These are phyloP conservation scores for Thalassophryne amazonica DNA, from an alignment of 2,797 vertebrate genomes.

Conservation along the genomic window DNA sequence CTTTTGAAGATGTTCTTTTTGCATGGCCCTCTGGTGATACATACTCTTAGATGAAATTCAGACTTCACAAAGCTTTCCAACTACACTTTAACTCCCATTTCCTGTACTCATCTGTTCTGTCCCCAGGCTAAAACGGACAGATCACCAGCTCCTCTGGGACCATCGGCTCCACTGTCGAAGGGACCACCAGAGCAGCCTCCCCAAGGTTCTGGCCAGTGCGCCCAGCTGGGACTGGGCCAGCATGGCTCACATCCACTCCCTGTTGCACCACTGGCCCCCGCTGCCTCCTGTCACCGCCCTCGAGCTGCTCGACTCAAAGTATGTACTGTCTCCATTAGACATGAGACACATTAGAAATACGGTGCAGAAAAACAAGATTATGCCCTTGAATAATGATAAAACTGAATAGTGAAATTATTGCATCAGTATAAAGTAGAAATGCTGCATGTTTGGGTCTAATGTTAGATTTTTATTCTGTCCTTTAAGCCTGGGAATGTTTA, in stretches of 20 bases:
- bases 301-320: slow-evolving; percentile 94
- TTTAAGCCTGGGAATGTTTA: no score
- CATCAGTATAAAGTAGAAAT: no score
- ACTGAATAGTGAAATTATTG: no score
- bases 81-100: not conserved
- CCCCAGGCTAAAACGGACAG: slow-evolving; percentile 87
- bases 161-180: slow-evolving; percentile 84
- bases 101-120: not conserved
- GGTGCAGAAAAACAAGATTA: no score
- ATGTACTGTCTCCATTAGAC: slow-evolving; percentile 48
- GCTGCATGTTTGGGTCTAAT: no score
- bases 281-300: slow-evolving; percentile 88
- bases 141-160: slow-evolving; percentile 94
- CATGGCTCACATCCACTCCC: slow-evolving; percentile 87
- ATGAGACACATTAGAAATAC: no score
- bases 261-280: slow-evolving; percentile 87
- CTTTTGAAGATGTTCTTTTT: no score
- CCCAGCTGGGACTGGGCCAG: slow-evolving; percentile 94
- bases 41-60: no score
- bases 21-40: no score
- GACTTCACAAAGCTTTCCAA: not conserved
- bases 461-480: no score
- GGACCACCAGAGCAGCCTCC: slow-evolving; percentile 83
- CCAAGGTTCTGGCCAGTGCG: slow-evolving; percentile 88
- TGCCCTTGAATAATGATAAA: no score